Evolutionary conservation across 2,113 vertebrate species (phyloP).

Genomic region (Thomomys bottae): DNA sequence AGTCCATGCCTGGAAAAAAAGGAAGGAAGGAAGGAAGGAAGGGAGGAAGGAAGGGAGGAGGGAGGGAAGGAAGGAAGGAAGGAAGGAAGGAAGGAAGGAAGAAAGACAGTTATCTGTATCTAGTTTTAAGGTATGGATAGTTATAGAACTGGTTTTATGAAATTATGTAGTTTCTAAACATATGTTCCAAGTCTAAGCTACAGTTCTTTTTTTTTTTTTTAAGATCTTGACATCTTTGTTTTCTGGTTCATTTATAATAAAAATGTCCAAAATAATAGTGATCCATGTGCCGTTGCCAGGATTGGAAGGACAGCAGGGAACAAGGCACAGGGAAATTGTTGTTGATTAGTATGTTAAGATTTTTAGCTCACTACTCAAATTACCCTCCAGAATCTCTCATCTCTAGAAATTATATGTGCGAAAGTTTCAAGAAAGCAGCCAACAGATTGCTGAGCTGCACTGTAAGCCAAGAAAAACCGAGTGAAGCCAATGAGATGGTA

Average conservation of each 20-base stretch:
- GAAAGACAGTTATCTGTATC: not conserved
- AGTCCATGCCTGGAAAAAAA: too few relatives aligned
- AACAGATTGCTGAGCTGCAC: not conserved
- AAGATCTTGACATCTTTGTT: slow-evolving; percentile 47
- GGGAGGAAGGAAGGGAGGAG: too few relatives aligned
- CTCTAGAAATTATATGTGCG: slow-evolving; percentile 18
- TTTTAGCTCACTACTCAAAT: not conserved
- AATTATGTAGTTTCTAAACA: slow-evolving; percentile 41
- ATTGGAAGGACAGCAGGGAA: not conserved
- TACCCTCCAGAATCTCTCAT: slow-evolving; percentile 11
- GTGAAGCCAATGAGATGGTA: not conserved
- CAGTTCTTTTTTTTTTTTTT: too few relatives aligned
- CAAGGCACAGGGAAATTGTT: not conserved
- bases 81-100: too few relatives aligned
- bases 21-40: too few relatives aligned
- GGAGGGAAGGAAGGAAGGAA: too few relatives aligned
- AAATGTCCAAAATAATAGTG: slow-evolving; percentile 3
- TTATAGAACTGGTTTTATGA: slow-evolving; percentile 31
- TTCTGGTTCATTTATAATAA: slow-evolving; percentile 40
- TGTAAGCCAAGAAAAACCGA: slow-evolving; percentile 7
- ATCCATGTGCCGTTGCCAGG: not conserved
- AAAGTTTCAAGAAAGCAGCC: slow-evolving; percentile 15
- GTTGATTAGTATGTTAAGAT: slow-evolving; percentile 22
- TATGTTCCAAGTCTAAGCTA: slow-evolving; percentile 43
- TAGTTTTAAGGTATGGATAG: slow-evolving; percentile 6